These are phyloP conservation scores for Drosophila kambysellisi DNA, from an alignment of 2,888 invertebrate species.

Conservation along the genomic window DNA sequence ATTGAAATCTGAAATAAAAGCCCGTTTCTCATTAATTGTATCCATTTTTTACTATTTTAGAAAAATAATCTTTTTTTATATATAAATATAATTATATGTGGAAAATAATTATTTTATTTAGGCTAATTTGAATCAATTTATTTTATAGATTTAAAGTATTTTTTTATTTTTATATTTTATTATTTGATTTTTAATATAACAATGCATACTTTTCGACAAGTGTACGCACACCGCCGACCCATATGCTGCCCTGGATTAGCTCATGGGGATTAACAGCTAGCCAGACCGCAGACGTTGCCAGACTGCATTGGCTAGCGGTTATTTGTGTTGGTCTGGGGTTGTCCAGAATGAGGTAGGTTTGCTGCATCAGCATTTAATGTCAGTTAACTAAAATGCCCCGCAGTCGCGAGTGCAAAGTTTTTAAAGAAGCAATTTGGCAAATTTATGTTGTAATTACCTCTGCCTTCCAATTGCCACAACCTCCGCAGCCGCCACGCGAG, in stretches of 20 bases:
- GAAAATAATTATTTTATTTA: neutral
- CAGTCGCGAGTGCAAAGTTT: conserved; percentile 49
- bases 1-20: neutral
- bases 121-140: neutral
- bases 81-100: neutral
- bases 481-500: conserved; percentile 3
- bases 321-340: neutral
- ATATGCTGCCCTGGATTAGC: conserved; percentile 55
- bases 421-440: conserved; percentile 75
- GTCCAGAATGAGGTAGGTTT: neutral
- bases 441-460: conserved; percentile 74
- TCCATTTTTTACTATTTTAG: neutral
- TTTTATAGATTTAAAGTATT: neutral
- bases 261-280: conserved; percentile 51
- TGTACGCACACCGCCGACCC: conserved; percentile 14
- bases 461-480: neutral
- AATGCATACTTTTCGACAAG: neutral
- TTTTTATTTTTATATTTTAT: neutral
- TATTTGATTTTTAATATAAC: neutral
- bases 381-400: conserved; percentile 32
- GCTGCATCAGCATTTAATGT: conserved; percentile 50
- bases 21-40: too few relatives aligned
- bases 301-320: conserved; percentile 7
- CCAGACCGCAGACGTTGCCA: conserved; percentile 46
- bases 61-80: neutral